These are phyloP conservation scores for Peromyscus polionotus DNA, from an alignment of 2,113 vertebrate species.

Conservation along the genomic window DNA sequence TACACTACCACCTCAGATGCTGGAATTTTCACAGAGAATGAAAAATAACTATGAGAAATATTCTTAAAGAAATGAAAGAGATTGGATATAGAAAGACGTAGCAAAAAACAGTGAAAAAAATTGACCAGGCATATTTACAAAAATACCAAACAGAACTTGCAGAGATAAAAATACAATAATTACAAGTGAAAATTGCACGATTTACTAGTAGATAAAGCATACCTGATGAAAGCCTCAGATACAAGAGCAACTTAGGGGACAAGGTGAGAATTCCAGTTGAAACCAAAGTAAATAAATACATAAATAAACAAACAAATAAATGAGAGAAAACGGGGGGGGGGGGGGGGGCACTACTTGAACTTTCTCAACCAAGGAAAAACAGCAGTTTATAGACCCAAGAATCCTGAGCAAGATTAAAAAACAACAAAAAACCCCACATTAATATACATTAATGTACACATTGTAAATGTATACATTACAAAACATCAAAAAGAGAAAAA, in stretches of 20 bases:
- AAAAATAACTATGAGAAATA: conserved; percentile 23
- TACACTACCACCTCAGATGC: not conserved
- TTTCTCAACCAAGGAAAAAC: conserved; percentile 16
- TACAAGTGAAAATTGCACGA: not conserved
- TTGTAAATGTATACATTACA: not conserved
- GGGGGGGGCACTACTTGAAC: not conserved
- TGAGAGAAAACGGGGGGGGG: not conserved
- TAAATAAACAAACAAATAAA: not conserved
- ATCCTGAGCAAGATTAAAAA: not conserved
- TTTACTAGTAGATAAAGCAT: not conserved
- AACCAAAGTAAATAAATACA: not conserved
- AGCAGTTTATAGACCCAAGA: conserved; percentile 20
- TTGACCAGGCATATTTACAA: conserved; percentile 18
- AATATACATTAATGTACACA: not conserved
- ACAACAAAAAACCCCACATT: not conserved
- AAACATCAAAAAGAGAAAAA: not conserved
- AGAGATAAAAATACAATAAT: conserved; percentile 12
- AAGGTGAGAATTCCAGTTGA: not conserved
- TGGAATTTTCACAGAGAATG: not conserved
- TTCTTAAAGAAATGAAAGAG: conserved; percentile 48
- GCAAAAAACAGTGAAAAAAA: conserved; percentile 32
- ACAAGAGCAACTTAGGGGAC: not conserved
- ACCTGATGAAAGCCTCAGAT: not conserved
- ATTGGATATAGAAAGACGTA: not conserved
- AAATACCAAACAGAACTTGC: conserved; percentile 3